Conservation (phyloP, 2,797 vertebrate species). For the Alauda arvensis region DNA sequence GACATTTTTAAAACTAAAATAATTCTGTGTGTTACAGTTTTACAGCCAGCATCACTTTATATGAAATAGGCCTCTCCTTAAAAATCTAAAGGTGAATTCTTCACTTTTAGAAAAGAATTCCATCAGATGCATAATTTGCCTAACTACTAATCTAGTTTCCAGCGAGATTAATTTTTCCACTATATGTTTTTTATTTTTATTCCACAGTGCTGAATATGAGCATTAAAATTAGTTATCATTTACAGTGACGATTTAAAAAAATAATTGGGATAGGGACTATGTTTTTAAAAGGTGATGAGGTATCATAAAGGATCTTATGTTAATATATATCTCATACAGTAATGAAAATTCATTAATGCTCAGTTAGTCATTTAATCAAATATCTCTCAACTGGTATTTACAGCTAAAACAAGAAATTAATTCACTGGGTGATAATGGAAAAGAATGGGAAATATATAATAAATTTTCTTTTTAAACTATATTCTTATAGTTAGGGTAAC, state of each 20-base stretch:
- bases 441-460: neutral
- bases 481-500: neutral
- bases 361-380: neutral
- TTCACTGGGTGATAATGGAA: neutral
- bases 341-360: neutral
- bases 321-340: neutral
- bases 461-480: neutral
- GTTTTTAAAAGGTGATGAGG: neutral
- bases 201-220: neutral
- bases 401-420: neutral
- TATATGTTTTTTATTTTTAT: neutral
- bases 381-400: neutral
- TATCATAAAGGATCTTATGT: neutral
- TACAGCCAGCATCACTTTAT: rapidly evolving
- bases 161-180: neutral
- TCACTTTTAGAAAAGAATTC: neutral
- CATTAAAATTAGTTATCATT: neutral
- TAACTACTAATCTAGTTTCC: neutral
- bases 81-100: neutral
- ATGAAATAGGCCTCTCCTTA: neutral
- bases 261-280: neutral
- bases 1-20: neutral
- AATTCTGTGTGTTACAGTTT: neutral
- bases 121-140: neutral
- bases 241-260: neutral